These are phyloP conservation scores for Drosophila athabasca DNA, from an alignment of 1,140 invertebrate species.

Conservation along the genomic window DNA sequence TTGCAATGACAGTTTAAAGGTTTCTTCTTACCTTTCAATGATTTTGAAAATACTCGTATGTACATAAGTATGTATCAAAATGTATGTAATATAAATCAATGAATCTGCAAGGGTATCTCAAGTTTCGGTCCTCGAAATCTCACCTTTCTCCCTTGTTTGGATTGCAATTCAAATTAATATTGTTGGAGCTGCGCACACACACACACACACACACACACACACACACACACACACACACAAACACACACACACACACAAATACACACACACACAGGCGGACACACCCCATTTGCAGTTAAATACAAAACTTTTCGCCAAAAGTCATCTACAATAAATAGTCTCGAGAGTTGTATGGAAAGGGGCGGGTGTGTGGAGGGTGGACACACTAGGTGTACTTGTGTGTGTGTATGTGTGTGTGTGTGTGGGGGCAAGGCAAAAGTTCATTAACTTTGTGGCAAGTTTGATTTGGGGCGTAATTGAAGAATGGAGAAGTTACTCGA, in stretches of 20 bases:
- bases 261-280: neutral
- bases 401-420: neutral
- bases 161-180: slow-evolving; percentile 46
- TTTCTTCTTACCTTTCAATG: too few relatives aligned
- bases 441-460: slow-evolving; percentile 50
- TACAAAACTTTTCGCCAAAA: slow-evolving; percentile 27
- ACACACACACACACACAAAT: slow-evolving; percentile 10
- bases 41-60: too few relatives aligned
- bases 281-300: slow-evolving; percentile 28
- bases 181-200: slow-evolving; percentile 30
- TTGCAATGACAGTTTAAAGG: too few relatives aligned
- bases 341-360: neutral
- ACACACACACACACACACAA: neutral
- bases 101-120: too few relatives aligned
- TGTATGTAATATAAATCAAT: too few relatives aligned
- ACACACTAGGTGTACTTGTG: neutral
- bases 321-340: slow-evolving; percentile 33
- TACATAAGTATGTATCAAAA: too few relatives aligned
- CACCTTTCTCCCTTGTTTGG: slow-evolving; percentile 8
- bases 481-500: slow-evolving; percentile 30
- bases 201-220: slow-evolving; percentile 17
- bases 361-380: neutral
- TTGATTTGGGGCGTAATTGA: slow-evolving; percentile 59
- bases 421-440: slow-evolving; percentile 20
- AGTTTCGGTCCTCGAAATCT: neutral